Percentiles rank a stretch among this genome's conserved stretches.
Evolutionary conservation across 2,888 invertebrate species (phyloP).

Genomic region (Spisula subtruncata): DNA sequence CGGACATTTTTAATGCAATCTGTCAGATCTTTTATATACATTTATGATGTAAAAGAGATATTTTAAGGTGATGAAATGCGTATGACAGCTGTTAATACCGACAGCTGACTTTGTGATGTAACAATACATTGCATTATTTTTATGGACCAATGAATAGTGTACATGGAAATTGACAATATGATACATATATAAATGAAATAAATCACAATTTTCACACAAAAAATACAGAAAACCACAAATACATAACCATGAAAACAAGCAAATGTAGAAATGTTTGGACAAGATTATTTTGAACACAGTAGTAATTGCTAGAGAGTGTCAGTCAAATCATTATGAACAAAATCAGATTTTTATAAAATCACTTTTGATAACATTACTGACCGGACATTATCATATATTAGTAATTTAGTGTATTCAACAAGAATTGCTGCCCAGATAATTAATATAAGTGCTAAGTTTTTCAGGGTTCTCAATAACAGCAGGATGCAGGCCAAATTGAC

Average conservation of each 20-base stretch:
- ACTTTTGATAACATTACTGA: too few species aligned
- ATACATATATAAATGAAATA: not conserved
- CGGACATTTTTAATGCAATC: not conserved
- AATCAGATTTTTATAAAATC: too few species aligned
- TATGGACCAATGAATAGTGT: not conserved
- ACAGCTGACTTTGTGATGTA: not conserved
- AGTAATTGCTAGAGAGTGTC: too few species aligned
- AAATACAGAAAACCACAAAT: not conserved
- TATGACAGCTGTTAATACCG: not conserved
- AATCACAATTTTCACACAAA: not conserved
- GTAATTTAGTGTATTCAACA: too few species aligned
- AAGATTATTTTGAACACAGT: too few species aligned
- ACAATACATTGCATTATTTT: not conserved
- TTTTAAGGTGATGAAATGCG: not conserved
- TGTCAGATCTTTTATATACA: not conserved
- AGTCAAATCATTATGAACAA: too few species aligned
- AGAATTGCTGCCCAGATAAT: too few species aligned
- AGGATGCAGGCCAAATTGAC: too few species aligned
- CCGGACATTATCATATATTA: too few species aligned
- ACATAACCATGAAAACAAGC: not conserved
- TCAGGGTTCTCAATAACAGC: too few species aligned
- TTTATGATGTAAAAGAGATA: not conserved
- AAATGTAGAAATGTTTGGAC: too few species aligned
- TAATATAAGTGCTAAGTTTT: too few species aligned
- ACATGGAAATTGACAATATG: not conserved